Evolutionary conservation across 1,140 invertebrate species (phyloP), one percentile per base, ranked within the genome.

Genomic region (Aricia agestis): DNA sequence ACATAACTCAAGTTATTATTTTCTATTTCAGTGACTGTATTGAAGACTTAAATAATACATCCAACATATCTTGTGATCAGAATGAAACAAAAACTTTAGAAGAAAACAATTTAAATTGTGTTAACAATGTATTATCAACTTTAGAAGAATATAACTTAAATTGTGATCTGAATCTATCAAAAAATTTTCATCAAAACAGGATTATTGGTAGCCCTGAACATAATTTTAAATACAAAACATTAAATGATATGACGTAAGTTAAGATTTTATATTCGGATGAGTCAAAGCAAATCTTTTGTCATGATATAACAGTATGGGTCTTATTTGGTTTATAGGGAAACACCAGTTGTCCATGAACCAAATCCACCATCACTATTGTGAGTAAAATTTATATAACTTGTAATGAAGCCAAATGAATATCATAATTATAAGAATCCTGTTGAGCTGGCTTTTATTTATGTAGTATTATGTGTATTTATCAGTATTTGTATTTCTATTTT

Each of bases 321-420:
- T 36, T 9, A 36, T 36, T 36, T 36, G 36, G 9, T 36, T 36
- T 36, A 7, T 36, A 36, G 36, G 36, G 9, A 36, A 36, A 36
- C 6, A 36, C 36, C 36, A 36, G 45, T 52, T 52, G 45, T 52
- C 45, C 6, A 52, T 66, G 77, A 83, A 71, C 82, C 82, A 31
- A 70, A 69, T 66, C 77, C 78, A 65, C 82, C 80, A 67, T 67
- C 57, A 31, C 19, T 74, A 18, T 76, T 70, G 82, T 84, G 78
- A 78, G 70, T 75, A 61, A 7, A 9, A 36, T n/a, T 25, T 25
- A 25, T 25, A 25, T 25, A 25, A 25, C 25, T 25, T 25, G 25
- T 2, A 25, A 25, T 25, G 25, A 25, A 25, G 25, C 3, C 25
- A 25, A 25, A 25, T 25, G 25, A 25, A 25, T 3, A 25, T 25